These are phyloP conservation scores for Archips crataeganus DNA, from an alignment of 2,888 invertebrate species.

Conservation along the genomic window DNA sequence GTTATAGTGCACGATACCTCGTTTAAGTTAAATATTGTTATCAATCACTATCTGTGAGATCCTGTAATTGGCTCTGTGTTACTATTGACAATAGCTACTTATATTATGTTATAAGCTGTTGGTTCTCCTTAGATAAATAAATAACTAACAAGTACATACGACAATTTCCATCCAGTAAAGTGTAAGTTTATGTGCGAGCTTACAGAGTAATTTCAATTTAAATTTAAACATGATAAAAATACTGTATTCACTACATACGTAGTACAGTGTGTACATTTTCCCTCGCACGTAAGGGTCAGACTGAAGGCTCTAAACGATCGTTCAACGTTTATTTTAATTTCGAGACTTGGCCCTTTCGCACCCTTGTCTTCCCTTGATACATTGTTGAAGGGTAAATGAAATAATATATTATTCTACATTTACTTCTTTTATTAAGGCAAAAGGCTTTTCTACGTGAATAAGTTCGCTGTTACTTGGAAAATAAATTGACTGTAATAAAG, in stretches of 20 bases:
- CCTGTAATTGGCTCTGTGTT: too few relatives aligned
- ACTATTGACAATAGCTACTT: too few relatives aligned
- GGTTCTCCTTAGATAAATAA: too few relatives aligned
- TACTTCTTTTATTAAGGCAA: slow-evolving; percentile 42
- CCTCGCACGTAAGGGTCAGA: slow-evolving; percentile 38
- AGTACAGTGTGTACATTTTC: slow-evolving; percentile 19
- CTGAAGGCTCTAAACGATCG: slow-evolving; percentile 44
- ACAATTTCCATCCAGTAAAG: neutral
- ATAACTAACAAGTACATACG: too few relatives aligned
- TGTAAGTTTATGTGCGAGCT: neutral
- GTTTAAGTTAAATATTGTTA: too few relatives aligned
- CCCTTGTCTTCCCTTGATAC: slow-evolving; percentile 45
- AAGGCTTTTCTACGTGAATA: slow-evolving; percentile 36
- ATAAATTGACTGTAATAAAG: slow-evolving; percentile 37
- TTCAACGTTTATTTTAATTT: slow-evolving; percentile 46
- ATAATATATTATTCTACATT: slow-evolving; percentile 43
- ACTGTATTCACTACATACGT: neutral
- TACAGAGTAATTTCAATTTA: neutral
- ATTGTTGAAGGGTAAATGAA: slow-evolving; percentile 45
- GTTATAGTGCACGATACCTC: too few relatives aligned
- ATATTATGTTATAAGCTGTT: too few relatives aligned
- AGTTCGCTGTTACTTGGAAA: slow-evolving; percentile 35
- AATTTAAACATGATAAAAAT: neutral
- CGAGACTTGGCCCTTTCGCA: slow-evolving; percentile 43
- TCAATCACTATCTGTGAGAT: too few relatives aligned